A percentile compares a stretch with the other conserved stretches of the same genome.
Conservation (phyloP, 1,140 invertebrate species). For the Drosophila biarmipes region DNA sequence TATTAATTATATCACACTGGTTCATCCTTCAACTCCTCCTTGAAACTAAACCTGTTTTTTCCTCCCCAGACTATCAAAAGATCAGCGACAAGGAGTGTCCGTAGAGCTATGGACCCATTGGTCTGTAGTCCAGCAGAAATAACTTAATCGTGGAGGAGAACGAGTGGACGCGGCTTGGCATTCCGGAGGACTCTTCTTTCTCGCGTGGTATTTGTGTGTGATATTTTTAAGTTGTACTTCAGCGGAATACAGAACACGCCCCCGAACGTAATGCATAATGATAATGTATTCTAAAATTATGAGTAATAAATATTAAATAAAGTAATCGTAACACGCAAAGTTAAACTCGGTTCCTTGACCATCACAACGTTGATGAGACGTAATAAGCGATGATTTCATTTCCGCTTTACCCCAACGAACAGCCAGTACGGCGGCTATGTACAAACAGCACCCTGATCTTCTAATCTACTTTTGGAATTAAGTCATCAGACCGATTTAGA, state of each 20-base stretch:
- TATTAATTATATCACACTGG: too few species aligned
- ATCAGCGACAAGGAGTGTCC: conserved; percentile 82
- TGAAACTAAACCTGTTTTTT: neutral
- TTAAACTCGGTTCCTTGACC: conserved; percentile 30
- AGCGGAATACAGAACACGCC: conserved; percentile 68
- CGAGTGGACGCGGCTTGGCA: conserved; percentile 22
- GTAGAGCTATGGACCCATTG: conserved; percentile 47
- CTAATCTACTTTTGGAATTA: conserved; percentile 44
- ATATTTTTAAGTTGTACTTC: conserved; percentile 83
- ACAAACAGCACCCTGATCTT: conserved; percentile 23
- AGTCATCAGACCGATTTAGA: conserved; percentile 45
- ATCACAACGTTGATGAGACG: conserved; percentile 26
- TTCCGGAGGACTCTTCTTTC: conserved; percentile 43
- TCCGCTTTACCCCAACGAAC: conserved; percentile 40
- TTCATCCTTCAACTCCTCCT: neutral
- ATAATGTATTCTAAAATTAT: conserved; percentile 78
- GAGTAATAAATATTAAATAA: conserved; percentile 76
- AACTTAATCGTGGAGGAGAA: conserved; percentile 58
- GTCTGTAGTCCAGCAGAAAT: conserved; percentile 19
- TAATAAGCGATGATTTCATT: conserved; percentile 47
- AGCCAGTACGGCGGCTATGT: conserved; percentile 28
- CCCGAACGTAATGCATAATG: conserved; percentile 62
- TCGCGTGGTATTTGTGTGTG: conserved; percentile 82
- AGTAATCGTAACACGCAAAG: conserved; percentile 62
- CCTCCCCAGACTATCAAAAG: conserved; percentile 74